Base-by-base conservation (phyloP, 2,888 invertebrate genomes). In the Luperina testacea region DNA sequence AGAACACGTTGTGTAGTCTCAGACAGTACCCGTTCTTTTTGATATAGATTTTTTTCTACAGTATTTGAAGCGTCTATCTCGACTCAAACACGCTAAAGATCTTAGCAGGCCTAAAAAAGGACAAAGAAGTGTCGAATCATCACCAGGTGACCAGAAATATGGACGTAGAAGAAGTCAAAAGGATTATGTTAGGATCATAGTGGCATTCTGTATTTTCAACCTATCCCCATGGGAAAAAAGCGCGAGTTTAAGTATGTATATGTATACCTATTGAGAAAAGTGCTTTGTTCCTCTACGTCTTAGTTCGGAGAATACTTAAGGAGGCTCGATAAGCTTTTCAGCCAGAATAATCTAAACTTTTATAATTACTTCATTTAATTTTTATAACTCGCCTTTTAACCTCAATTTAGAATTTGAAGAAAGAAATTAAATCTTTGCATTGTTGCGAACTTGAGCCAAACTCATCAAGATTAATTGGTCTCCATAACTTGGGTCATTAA, bases 381-480 rank as follows among this genome's bases (percentile, higher is more conserved):
- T 51, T 80, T 42, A 7, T 20, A 70, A 24, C 15, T 64, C 27
- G 6, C 63, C 6, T 48, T 64, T 32, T 73, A 27, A 48, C 13
- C 13, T 8, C 5, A 42, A 57, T 48, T 59, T 13, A 42, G 15
- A 57, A 68, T 51, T 59, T 9, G 17, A 63, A 24, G 20, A 59
- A 68, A 68, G 20, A 45, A 48, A 67, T 63, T 11, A 68, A 48
- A 68, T 32, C 7, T 32, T 69, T 27, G 17, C 57, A 72, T 75
- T 48, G 27, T 70, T 63, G 38, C 42, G 57, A 76, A 81, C 42
- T 69, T 69, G 24, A 48, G 51, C 27, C n/a, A 72, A 75, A 69
- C 57, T 69, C 48, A 72, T 63, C 38, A 76, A 48, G 65, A 74
- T 61, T 84, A 72, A 76, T 80, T 70, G 74, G 24, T 48, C 20